These are phyloP conservation scores for Chionoecetes opilio DNA, from an alignment of 1,140 invertebrate genomes.

Conservation along the genomic window DNA sequence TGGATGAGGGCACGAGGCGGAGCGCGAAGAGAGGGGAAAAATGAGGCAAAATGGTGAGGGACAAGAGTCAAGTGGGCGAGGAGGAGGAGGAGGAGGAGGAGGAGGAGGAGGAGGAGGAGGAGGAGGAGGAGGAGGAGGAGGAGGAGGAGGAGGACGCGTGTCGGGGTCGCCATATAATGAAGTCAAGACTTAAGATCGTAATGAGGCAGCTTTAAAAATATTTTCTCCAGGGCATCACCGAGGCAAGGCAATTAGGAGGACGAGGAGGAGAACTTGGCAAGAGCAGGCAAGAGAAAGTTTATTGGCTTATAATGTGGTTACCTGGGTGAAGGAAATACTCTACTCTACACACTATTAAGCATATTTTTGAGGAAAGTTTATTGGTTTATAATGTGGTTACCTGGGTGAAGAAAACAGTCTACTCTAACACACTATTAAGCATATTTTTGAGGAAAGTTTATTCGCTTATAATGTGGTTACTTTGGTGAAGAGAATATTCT, in stretches of 20 bases:
- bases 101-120: neutral
- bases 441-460: too few relatives aligned
- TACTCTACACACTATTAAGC: too few relatives aligned
- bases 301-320: too few relatives aligned
- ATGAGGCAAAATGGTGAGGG: neutral
- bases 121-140: neutral
- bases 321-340: too few relatives aligned
- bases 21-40: neutral
- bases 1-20: neutral
- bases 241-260: neutral
- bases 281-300: too few relatives aligned
- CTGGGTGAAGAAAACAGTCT: too few relatives aligned
- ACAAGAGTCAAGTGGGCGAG: neutral
- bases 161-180: neutral
- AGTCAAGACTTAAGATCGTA: neutral
- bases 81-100: neutral
- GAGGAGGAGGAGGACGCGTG: neutral
- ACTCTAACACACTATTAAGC: too few relatives aligned
- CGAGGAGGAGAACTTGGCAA: neutral
- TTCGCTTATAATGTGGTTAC: too few relatives aligned
- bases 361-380: too few relatives aligned
- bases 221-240: neutral
- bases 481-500: too few relatives aligned
- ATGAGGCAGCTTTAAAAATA: slow-evolving; percentile 18
- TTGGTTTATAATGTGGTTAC: too few relatives aligned